Evolutionary conservation across 2,888 invertebrate genomes (phyloP).

Genomic region (Neocrepidodera transversa): DNA sequence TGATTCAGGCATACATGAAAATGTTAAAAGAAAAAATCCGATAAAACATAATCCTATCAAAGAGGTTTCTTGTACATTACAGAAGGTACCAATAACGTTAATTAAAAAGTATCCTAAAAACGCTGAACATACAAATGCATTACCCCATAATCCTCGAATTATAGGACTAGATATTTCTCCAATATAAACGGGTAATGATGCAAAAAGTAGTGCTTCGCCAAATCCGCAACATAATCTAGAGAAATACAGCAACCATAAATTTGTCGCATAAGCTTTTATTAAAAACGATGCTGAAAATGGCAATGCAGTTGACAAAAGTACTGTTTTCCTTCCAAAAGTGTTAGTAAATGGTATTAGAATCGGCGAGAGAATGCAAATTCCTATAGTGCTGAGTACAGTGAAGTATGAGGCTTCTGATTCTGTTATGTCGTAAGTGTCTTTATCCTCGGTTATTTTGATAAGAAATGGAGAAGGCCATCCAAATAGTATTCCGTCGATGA

Average conservation of each 20-base stretch:
- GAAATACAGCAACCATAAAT: background rate
- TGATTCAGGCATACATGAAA: constrained; percentile 68
- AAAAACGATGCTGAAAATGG: background rate
- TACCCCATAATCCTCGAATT: constrained; percentile 51
- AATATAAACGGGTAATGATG: constrained; percentile 47
- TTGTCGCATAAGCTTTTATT: background rate
- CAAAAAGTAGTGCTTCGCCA: constrained; percentile 33
- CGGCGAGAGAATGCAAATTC: background rate
- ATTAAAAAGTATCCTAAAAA: constrained; percentile 48
- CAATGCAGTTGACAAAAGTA: background rate
- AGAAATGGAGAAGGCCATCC: background rate
- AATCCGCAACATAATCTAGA: background rate
- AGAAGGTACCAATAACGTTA: constrained; percentile 66
- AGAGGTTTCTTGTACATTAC: constrained; percentile 63
- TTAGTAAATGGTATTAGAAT: background rate
- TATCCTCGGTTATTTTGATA: background rate
- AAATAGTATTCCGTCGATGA: background rate
- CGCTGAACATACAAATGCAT: constrained; percentile 40
- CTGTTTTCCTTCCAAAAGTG: background rate
- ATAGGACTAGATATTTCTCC: constrained; percentile 50
- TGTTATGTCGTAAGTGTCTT: background rate
- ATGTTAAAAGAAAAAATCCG: constrained; percentile 64
- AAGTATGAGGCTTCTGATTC: background rate
- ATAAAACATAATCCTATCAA: constrained; percentile 66
- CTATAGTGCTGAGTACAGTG: background rate